These are phyloP conservation scores for Enteromius fasciolatus DNA, from an alignment of 2,797 vertebrate species.

Conservation along the genomic window DNA sequence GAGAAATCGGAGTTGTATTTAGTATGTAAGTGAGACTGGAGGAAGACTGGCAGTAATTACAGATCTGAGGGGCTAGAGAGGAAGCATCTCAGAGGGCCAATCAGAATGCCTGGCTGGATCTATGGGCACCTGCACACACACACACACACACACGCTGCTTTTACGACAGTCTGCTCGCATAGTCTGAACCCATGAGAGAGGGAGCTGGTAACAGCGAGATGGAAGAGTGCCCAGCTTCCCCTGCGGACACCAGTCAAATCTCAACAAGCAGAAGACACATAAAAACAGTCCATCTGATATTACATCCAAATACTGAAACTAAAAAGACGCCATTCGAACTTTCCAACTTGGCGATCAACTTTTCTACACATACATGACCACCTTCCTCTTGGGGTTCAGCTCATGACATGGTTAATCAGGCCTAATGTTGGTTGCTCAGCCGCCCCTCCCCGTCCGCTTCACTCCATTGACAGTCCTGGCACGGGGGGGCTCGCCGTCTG, in stretches of 20 bases:
- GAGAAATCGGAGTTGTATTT: conserved; percentile 63
- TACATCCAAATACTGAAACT: not conserved
- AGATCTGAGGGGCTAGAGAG: conserved; percentile 60
- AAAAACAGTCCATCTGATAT: not conserved
- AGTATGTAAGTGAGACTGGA: conserved; percentile 29
- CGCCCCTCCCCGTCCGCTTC: conserved; percentile 64
- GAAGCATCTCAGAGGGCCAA: conserved; percentile 71
- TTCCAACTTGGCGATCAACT: not conserved
- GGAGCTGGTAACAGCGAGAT: conserved; percentile 20
- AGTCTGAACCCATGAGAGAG: conserved; percentile 30
- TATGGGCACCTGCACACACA: conserved; percentile 70
- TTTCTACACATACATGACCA: not conserved
- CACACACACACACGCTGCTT: conserved; percentile 22
- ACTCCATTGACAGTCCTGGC: conserved; percentile 79
- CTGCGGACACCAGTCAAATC: conserved; percentile 40
- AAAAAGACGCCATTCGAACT: not conserved
- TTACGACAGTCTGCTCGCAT: conserved; percentile 2
- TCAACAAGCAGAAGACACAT: conserved; percentile 30
- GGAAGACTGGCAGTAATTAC: conserved; percentile 70
- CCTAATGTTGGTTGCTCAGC: conserved; percentile 65
- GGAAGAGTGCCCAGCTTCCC: conserved; percentile 14
- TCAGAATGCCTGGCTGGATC: conserved; percentile 64
- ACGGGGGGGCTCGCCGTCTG: conserved; percentile 32
- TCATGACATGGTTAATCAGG: conserved; percentile 75
- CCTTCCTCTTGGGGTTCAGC: conserved; percentile 57